phyloP scores from a whole-genome alignment of 2,797 vertebrate species.

The Steatocranus sp. region DNA sequence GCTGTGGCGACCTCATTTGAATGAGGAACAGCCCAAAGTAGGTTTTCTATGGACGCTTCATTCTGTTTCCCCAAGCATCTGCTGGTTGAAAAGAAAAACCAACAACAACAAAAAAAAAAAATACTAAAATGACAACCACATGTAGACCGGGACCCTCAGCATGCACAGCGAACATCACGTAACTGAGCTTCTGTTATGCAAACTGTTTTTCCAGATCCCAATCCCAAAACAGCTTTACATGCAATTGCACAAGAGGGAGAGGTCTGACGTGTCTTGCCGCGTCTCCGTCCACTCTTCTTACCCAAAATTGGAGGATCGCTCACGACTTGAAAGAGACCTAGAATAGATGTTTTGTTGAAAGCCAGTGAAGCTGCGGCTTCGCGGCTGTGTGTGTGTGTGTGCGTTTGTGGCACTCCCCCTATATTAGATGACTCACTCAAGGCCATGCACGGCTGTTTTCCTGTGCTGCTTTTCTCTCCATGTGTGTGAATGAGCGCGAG shows the following conservation, averaged over 20 bases:
- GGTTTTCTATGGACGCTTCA: constrained; percentile 1
- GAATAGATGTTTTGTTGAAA: constrained; percentile 63
- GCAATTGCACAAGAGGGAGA: constrained; percentile 28
- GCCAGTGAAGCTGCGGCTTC: constrained; percentile 43
- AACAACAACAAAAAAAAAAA: not conserved
- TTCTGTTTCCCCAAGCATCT: constrained; percentile 10
- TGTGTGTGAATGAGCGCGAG: not conserved
- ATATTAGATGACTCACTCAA: constrained; percentile 66
- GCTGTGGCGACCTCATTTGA: not conserved
- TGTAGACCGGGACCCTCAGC: constrained; percentile 38
- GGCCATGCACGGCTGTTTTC: constrained; percentile 47
- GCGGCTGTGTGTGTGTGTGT: constrained; percentile 5
- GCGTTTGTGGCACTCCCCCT: constrained; percentile 25
- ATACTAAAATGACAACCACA: constrained; percentile 65
- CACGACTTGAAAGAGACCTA: constrained; percentile 41
- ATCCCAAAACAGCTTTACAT: constrained; percentile 48
- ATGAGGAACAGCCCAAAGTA: not conserved
- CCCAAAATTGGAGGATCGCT: constrained; percentile 38
- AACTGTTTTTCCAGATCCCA: constrained; percentile 39
- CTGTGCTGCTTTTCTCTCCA: constrained; percentile 28
- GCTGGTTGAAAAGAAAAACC: not conserved
- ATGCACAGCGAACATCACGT: constrained; percentile 15
- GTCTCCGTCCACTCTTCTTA: constrained; percentile 22
- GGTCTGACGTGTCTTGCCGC: not conserved
- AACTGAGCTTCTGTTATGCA: constrained; percentile 28